Conservation (phyloP, 1,140 invertebrate species). For the Chlorops oryzae region DNA sequence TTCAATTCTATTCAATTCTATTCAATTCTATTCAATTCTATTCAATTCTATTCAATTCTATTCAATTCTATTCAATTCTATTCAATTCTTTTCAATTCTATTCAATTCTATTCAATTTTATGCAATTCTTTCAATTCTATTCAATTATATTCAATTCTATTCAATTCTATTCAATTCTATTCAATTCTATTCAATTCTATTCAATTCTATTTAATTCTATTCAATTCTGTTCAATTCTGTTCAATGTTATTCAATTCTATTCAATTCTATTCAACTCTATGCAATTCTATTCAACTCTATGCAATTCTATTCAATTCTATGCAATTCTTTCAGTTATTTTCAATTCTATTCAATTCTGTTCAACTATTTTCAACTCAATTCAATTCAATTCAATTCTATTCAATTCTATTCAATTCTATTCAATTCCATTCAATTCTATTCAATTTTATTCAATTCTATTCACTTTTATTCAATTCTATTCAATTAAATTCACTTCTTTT, state of each 20-base stretch:
- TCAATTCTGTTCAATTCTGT: too few species aligned
- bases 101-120: background rate
- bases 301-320: too few species aligned
- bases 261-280: background rate
- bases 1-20: background rate
- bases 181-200: background rate
- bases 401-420: background rate
- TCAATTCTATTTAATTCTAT: background rate
- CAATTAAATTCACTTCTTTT: too few species aligned
- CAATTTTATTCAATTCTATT: background rate
- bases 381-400: background rate
- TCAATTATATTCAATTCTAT: too few species aligned
- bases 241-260: background rate
- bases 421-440: too few species aligned
- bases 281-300: too few species aligned
- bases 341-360: too few species aligned
- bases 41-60: background rate
- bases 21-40: background rate
- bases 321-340: too few species aligned
- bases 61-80: background rate
- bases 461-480: too few species aligned
- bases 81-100: too few species aligned
- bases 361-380: too few species aligned
- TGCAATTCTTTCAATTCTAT: too few species aligned
- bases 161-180: background rate